Base-by-base conservation (phyloP, 2,888 invertebrate genomes). In the Alviniconcha strummeri region DNA sequence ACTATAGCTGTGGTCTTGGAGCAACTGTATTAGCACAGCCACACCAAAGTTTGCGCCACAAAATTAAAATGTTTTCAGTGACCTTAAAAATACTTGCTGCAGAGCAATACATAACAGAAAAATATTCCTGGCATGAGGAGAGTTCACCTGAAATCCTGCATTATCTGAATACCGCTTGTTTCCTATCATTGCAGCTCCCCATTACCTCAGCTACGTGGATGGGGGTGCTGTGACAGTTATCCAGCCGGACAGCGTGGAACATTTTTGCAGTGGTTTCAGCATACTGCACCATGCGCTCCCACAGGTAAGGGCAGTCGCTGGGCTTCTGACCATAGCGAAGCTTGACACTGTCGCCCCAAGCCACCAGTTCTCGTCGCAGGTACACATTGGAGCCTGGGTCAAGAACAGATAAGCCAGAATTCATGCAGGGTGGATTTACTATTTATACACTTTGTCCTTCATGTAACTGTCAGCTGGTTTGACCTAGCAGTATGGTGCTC, bases 151-250 rank as follows among this genome's bases (percentile, higher is more conserved):
- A 36, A 36, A 36, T 36, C 36, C 36, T 36, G 36, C 36, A 36
- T 36, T 36, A 36, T 36, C 36, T 36, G 36, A 36, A 36, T 36
- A 36, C 36, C 3, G 36, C 36, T 3, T 36, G 36, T 36, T 36
- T 36, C 36, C 3, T 36, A 36, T 36, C 36, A 36, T 36, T 36
- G 36, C 36, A 36, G 36, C 36, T 36, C 36, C 36, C 36, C 36
- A 36, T 72, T 93, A 95, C 95, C 94, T 96, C 96, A 55, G 96
- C 96, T 81, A 97, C 98, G 93, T 97, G 97, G 89, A 99, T 95
- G 15, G 99, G 99, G 56, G 99, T 99, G 55, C 98, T 98, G 94
- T 99, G 99, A 92, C 99, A 99, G 94, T 99, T 99, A 94, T 99
- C 99, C 88, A 99, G 95, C 55, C 99, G 96, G 83, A 99, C 95